These are phyloP conservation scores for Odobenus rosmarus DNA, from an alignment of 2,113 vertebrate genomes.

Conservation along the genomic window DNA sequence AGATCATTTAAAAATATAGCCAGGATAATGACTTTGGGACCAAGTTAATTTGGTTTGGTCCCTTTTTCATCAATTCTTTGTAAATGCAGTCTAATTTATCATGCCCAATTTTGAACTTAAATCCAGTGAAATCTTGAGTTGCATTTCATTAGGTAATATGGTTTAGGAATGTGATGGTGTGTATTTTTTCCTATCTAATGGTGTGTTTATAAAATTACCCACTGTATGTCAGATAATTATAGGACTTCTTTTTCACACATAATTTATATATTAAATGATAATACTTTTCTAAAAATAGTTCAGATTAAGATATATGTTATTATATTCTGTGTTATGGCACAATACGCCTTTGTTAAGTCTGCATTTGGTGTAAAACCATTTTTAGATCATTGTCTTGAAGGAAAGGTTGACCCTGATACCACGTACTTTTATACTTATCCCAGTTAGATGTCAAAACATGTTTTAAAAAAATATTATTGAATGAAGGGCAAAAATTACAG, in stretches of 20 bases:
- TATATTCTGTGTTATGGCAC: not conserved
- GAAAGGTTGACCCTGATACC: not conserved
- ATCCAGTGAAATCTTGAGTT: not conserved
- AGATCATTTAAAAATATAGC: not conserved
- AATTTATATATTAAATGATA: not conserved
- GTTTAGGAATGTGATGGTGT: not conserved
- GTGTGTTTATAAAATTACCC: not conserved
- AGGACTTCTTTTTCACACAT: not conserved
- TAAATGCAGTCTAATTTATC: not conserved
- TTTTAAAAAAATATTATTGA: not conserved
- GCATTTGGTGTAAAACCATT: not conserved
- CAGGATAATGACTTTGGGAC: not conserved
- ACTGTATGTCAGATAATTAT: not conserved
- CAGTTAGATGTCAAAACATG: not conserved
- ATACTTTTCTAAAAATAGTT: not conserved
- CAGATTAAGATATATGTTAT: not conserved
- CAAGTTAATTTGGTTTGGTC: not conserved
- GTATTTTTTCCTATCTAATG: not conserved
- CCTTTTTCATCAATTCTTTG: not conserved
- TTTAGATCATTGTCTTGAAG: not conserved
- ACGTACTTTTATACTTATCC: not conserved
- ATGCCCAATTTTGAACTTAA: not conserved
- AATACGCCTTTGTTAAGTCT: not conserved
- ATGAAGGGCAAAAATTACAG: not conserved
- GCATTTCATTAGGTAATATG: not conserved